Evolutionary conservation across 2,888 invertebrate species (phyloP), one percentile per base, ranked within the genome.

Genomic region (Ecdyonurus torrentis): DNA sequence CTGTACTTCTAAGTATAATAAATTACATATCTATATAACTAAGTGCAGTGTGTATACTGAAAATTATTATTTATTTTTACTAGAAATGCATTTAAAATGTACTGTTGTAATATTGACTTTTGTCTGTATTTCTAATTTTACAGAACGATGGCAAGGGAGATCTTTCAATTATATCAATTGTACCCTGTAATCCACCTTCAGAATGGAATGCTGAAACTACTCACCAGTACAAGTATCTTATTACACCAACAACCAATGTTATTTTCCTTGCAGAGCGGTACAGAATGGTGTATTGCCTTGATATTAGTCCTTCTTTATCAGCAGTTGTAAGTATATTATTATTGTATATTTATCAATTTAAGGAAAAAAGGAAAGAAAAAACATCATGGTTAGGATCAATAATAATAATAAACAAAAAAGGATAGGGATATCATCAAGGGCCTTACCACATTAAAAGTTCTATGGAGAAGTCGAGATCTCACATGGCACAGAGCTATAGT

Each of bases 221-320:
- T 67, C 72, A 77, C 68, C 67, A 71, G 53, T 77, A 72, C 70
- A 76, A 77, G 65, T 83, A 80, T 72, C 73, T 76, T 67, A 76
- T 85, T 63, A 78, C 80, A 22, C 76, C 79, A 52, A 72, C 78
- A 25, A 83, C 85, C 58, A 76, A 79, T 65, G 76, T 88, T 50
- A 81, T 83, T 68, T 88, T 87, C 73, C 74, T 89, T 53, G 82
- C 87, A 22, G 81, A 83, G 67, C 79, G 80, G 65, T 89, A 89
- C 72, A 78, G 85, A 66, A 79, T 87, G 67, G 87, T 86, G 59
- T 87, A 86, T 71, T 84, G 87, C 68, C 76, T 90, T 64, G 89
- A 90, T 74, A 79, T 89, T 72, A 88, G 88, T 71, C 87, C 89
- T 10, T 89, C 89, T 1, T 79, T 84, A 64, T 82, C 86, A 60